Evolutionary conservation across 2,888 invertebrate species (phyloP).

Genomic region (Sycophila texana): DNA sequence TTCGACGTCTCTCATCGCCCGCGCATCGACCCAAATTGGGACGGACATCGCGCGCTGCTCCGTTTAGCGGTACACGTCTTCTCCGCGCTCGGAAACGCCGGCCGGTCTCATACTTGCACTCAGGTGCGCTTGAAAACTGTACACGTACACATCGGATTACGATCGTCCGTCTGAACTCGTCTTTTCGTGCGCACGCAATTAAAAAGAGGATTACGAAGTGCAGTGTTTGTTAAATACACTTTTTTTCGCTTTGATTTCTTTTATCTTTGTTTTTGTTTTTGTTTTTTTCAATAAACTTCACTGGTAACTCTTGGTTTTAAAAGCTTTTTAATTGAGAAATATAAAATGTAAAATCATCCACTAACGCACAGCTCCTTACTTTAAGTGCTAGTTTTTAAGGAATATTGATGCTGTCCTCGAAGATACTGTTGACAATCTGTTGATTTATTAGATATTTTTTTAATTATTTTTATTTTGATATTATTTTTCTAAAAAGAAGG

Average conservation of each 20-base stretch:
- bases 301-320: not conserved
- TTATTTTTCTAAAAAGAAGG: not conserved
- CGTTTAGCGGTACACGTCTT: not conserved
- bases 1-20: not conserved
- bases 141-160: too few relatives aligned
- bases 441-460: not conserved
- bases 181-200: not conserved
- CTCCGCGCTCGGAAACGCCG: too few relatives aligned
- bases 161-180: not conserved
- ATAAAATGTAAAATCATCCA: slow-evolving; percentile 7
- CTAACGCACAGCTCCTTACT: slow-evolving; percentile 7
- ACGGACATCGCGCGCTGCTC: not conserved
- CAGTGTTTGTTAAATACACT: too few relatives aligned
- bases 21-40: not conserved
- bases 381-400: not conserved
- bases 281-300: not conserved
- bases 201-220: slow-evolving; percentile 27
- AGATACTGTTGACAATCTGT: not conserved
- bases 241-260: not conserved
- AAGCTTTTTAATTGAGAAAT: not conserved
- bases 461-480: not conserved
- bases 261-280: not conserved
- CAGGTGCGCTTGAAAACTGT: too few relatives aligned
- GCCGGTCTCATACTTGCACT: too few relatives aligned
- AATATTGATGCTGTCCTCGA: not conserved